phyloP scores from a whole-genome alignment of 2,888 invertebrate genomes.

The Tetranychus truncatus region DNA sequence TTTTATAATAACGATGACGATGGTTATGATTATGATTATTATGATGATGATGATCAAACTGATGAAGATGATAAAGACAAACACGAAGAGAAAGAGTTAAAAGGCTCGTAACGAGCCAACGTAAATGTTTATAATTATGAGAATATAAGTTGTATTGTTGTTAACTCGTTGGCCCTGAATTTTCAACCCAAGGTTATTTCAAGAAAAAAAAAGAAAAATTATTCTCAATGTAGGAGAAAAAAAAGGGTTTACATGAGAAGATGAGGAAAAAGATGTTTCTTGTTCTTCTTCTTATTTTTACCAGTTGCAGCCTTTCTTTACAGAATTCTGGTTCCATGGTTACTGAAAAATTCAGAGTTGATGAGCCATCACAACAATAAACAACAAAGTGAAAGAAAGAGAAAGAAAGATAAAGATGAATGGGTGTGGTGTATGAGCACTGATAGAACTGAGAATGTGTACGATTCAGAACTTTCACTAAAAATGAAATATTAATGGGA shows the following conservation, averaged over 20 bases:
- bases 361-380: background rate
- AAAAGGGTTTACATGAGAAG: background rate
- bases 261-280: background rate
- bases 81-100: background rate
- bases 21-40: background rate
- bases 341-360: background rate
- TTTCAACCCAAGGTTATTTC: background rate
- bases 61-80: background rate
- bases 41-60: background rate
- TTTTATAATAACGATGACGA: background rate
- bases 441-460: background rate
- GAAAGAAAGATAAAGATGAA: background rate
- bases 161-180: slow-evolving; percentile 1
- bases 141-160: background rate
- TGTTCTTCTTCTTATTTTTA: background rate
- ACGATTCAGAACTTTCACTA: background rate
- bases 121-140: background rate
- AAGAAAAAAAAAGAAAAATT: background rate
- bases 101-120: background rate
- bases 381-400: background rate
- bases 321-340: background rate
- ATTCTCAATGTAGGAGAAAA: background rate
- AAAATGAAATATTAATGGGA: background rate
- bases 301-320: background rate
- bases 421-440: background rate